Conservation (phyloP, 2,888 invertebrate species). For the Muscina levida region DNA sequence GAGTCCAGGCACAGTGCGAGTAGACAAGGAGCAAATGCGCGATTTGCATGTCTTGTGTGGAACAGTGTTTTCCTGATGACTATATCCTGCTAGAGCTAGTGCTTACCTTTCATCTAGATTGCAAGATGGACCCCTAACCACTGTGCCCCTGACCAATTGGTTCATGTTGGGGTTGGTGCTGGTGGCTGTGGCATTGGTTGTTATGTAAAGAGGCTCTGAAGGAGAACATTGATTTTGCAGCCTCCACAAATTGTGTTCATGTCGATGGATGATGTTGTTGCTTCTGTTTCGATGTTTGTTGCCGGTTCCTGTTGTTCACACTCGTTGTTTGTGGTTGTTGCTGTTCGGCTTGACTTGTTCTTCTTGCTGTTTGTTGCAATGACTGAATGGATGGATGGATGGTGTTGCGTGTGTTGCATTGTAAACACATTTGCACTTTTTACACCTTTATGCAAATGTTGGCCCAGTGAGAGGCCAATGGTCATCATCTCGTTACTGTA, state of each 20-base stretch:
- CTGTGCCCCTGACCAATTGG: constrained; percentile 8
- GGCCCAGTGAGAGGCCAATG: constrained; percentile 62
- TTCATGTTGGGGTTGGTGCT: too few species aligned
- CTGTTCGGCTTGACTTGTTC: constrained; percentile 19
- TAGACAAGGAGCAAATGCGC: constrained; percentile 14
- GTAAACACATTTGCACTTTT: constrained; percentile 69
- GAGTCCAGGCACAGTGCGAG: background rate
- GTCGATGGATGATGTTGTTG: constrained; percentile 61
- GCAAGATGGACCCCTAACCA: background rate
- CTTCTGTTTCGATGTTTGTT: constrained; percentile 63
- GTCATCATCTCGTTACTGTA: constrained; percentile 52
- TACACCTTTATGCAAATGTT: constrained; percentile 79
- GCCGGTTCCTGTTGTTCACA: constrained; percentile 57
- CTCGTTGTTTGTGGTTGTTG: constrained; percentile 37
- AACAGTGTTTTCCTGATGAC: background rate
- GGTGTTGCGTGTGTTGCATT: constrained; percentile 61
- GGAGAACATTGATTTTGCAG: constrained; percentile 54
- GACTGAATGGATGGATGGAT: constrained; percentile 6
- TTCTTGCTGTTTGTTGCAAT: constrained; percentile 5
- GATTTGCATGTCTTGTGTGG: background rate
- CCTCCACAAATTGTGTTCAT: constrained; percentile 60
- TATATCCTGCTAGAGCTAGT: background rate
- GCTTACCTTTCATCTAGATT: too few species aligned
- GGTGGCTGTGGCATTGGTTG: constrained; percentile 9
- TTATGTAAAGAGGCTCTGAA: constrained; percentile 30